phyloP scores from a whole-genome alignment of 2,888 invertebrate genomes.

The Pasiphila rectangulata region DNA sequence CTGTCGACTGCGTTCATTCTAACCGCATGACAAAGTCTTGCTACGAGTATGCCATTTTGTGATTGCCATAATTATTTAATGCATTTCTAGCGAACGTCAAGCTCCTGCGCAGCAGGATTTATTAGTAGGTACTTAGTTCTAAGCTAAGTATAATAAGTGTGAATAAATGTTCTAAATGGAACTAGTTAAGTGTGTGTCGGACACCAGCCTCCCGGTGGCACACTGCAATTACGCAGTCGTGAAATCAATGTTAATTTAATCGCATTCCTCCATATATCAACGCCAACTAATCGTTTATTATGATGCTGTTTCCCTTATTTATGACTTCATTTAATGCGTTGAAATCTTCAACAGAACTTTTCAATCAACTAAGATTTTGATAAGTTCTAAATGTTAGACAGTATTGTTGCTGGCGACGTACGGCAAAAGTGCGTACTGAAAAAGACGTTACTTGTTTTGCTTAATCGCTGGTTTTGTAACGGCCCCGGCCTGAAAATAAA shows the following conservation, averaged over 20 bases:
- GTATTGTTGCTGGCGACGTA: no score
- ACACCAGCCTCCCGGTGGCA: neutral
- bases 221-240: slow-evolving; percentile 12
- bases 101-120: neutral
- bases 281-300: slow-evolving; percentile 2
- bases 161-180: neutral
- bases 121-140: neutral
- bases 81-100: neutral
- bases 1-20: no score
- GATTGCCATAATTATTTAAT: no score
- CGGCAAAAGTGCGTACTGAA: no score
- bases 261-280: slow-evolving; percentile 13
- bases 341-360: neutral
- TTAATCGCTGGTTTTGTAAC: no score
- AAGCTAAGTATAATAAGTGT: neutral
- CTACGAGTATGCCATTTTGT: no score
- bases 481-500: no score
- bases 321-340: slow-evolving; percentile 3
- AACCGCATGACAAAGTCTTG: no score
- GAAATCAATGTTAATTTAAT: slow-evolving; percentile 11
- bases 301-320: slow-evolving; percentile 4
- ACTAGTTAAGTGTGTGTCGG: neutral
- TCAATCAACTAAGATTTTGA: no score
- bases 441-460: no score
- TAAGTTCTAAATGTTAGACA: no score